Evolutionary conservation across 2,797 vertebrate species (phyloP).

Genomic region (Takifugu ocellatus): DNA sequence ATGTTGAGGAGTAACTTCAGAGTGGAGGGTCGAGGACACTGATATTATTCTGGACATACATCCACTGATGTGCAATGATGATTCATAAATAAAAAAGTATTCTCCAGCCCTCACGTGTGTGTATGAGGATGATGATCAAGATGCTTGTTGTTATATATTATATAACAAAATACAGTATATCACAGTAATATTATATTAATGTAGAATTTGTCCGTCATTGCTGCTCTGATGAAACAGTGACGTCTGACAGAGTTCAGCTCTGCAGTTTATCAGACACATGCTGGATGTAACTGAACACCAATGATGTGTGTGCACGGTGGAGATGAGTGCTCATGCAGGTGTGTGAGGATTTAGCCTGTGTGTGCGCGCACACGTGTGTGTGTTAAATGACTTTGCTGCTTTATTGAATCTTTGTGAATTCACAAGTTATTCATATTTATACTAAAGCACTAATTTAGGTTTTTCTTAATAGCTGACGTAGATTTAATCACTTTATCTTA

Average conservation of each 20-base stretch:
- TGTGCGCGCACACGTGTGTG: neutral
- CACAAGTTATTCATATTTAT: slow-evolving; percentile 4
- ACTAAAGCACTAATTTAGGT: neutral
- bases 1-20: too few relatives aligned
- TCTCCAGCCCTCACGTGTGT: too few relatives aligned
- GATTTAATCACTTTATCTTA: neutral
- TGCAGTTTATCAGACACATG: slow-evolving; percentile 17
- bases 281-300: slow-evolving; percentile 39
- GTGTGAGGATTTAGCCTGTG: neutral
- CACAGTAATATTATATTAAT: too few relatives aligned
- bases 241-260: too few relatives aligned
- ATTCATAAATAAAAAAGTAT: too few relatives aligned
- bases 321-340: neutral
- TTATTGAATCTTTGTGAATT: slow-evolving; percentile 13
- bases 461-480: too few relatives aligned
- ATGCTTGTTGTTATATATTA: neutral
- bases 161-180: too few relatives aligned
- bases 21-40: too few relatives aligned
- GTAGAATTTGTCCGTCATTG: too few relatives aligned
- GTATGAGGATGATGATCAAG: neutral
- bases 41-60: too few relatives aligned
- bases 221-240: too few relatives aligned
- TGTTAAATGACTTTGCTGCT: neutral
- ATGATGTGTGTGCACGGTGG: slow-evolving; percentile 19
- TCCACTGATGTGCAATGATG: too few relatives aligned